phyloP scores from a whole-genome alignment of 2,113 vertebrate genomes.

The Gasterosteus aculeatus region DNA sequence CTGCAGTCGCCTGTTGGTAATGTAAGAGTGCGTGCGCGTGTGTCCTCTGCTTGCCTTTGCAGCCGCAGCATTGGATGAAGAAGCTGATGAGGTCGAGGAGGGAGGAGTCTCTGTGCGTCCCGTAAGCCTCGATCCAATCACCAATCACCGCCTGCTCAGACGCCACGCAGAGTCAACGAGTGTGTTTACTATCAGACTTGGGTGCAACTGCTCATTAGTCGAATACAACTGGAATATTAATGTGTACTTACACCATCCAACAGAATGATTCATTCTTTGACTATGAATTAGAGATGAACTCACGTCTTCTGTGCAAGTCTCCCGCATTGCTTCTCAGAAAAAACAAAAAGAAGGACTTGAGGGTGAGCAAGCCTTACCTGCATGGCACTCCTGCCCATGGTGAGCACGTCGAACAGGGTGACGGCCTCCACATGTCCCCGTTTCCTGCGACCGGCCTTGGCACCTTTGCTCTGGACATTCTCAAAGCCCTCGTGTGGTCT shows the following conservation, averaged over 20 bases:
- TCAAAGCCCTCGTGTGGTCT: conserved; percentile 77
- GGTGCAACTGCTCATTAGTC: not conserved
- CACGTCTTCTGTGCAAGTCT: not conserved
- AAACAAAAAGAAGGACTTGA: not conserved
- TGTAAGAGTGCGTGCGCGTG: not conserved
- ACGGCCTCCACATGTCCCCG: conserved; percentile 84
- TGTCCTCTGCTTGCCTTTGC: conserved; percentile 82
- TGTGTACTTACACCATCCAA: not conserved
- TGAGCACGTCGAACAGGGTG: conserved; percentile 91
- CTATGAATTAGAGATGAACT: not conserved
- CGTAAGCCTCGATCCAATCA: conserved; percentile 90
- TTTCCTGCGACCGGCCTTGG: conserved; percentile 66
- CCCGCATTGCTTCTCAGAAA: not conserved
- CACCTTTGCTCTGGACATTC: conserved; percentile 78
- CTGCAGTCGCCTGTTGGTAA: not conserved
- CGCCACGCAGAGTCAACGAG: conserved; percentile 19
- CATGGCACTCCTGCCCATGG: conserved; percentile 89
- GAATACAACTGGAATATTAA: not conserved
- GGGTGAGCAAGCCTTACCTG: conserved; percentile 76
- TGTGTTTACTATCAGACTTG: not conserved
- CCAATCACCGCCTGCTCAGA: conserved; percentile 86
- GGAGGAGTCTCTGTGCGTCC: conserved; percentile 85
- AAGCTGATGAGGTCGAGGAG: conserved; percentile 93
- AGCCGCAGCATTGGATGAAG: conserved; percentile 93
- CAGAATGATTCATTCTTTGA: not conserved